Conservation (phyloP, 2,888 invertebrate species). For the Camponotus fellah region DNA sequence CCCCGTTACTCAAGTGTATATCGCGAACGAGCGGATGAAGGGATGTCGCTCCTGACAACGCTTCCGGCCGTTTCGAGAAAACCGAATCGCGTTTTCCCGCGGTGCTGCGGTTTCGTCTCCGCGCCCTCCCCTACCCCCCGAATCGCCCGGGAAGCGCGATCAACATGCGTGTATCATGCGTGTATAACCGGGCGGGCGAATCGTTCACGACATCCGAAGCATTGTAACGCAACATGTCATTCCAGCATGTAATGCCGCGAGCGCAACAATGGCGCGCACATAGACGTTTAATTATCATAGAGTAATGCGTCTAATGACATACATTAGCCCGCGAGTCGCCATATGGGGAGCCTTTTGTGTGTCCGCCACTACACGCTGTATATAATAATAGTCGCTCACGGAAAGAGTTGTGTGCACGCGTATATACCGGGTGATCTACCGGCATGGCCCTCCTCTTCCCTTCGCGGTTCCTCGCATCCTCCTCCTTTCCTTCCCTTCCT, state of each 20-base stretch:
- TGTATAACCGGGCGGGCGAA: slow-evolving; percentile 68
- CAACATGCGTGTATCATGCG: slow-evolving; percentile 54
- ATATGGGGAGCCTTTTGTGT: slow-evolving; percentile 85
- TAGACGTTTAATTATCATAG: slow-evolving; percentile 86
- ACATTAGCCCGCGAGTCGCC: slow-evolving; percentile 84
- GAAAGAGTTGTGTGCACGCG: slow-evolving; percentile 85
- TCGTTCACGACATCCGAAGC: slow-evolving; percentile 84
- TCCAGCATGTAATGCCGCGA: slow-evolving; percentile 83
- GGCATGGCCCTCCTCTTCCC: slow-evolving; percentile 72
- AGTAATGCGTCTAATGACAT: slow-evolving; percentile 86
- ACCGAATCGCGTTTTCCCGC: slow-evolving; percentile 52
- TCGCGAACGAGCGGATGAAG: slow-evolving; percentile 12
- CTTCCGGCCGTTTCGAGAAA: neutral
- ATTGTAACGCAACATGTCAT: slow-evolving; percentile 86
- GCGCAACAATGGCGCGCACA: slow-evolving; percentile 84
- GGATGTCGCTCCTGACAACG: slow-evolving; percentile 16
- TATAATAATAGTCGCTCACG: slow-evolving; percentile 84
- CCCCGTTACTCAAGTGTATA: neutral
- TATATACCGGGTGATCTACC: slow-evolving; percentile 70
- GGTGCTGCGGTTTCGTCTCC: slow-evolving; percentile 17
- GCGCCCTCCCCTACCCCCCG: slow-evolving; percentile 29
- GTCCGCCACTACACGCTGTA: slow-evolving; percentile 75
- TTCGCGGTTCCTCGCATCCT: slow-evolving; percentile 71
- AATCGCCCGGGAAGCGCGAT: slow-evolving; percentile 59
- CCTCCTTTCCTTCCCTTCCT: slow-evolving; percentile 54